These are phyloP conservation scores for Muraenolepis orangiensis DNA, from an alignment of 2,797 vertebrate species.

Conservation along the genomic window DNA sequence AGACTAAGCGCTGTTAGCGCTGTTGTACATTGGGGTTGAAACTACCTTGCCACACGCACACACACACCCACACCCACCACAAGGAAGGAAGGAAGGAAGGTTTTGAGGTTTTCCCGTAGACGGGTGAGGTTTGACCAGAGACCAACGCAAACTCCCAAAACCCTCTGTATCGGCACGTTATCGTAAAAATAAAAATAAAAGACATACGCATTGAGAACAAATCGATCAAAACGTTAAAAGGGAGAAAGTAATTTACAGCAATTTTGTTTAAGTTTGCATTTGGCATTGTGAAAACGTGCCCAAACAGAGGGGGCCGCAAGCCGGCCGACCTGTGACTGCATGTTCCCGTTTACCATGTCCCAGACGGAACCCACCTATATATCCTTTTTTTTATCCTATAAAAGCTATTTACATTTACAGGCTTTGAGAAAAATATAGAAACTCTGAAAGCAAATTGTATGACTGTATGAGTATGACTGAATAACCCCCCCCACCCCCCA, in stretches of 20 bases:
- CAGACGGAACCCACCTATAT: not conserved
- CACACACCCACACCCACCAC: constrained; percentile 22
- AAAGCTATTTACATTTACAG: not conserved
- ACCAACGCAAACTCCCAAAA: constrained; percentile 26
- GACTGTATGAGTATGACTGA: constrained; percentile 23
- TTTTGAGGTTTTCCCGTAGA: constrained; percentile 21
- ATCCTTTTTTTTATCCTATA: not conserved
- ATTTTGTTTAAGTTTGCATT: too few relatives aligned
- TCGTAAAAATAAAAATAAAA: constrained; percentile 20
- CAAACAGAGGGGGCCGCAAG: constrained; percentile 11
- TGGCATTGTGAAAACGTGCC: not conserved
- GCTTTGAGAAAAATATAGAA: constrained; percentile 27
- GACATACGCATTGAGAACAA: not conserved
- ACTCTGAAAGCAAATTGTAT: constrained; percentile 18
- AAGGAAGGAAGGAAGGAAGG: too few relatives aligned
- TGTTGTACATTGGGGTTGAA: constrained; percentile 24
- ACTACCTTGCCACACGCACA: constrained; percentile 11
- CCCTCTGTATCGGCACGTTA: constrained; percentile 26
- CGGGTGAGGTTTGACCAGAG: constrained; percentile 22
- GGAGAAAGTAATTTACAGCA: not conserved
- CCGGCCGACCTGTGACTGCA: constrained; percentile 29
- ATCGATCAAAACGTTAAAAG: not conserved
- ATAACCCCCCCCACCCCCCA: not conserved
- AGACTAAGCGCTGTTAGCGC: constrained; percentile 46
- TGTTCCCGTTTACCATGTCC: constrained; percentile 9